Base-by-base conservation (phyloP, 2,888 invertebrate species). In the Epistrophe eligans region DNA sequence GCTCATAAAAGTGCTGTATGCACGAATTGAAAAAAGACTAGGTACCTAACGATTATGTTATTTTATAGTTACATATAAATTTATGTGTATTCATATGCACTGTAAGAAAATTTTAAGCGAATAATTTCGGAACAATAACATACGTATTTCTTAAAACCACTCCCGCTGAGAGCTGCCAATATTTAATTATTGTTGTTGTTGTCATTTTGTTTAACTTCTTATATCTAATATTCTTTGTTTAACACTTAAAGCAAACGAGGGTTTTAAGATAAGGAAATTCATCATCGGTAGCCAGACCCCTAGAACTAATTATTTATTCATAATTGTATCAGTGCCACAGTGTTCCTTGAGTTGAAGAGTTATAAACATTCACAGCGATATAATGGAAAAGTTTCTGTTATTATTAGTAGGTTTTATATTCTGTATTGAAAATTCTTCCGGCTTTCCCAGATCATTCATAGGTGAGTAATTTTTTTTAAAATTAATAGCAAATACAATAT, bases 261-360 rank as follows among this genome's bases (percentile, higher is more conserved):
- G 10, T 11, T n/a, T 17, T 10, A 11, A 38, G 83, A 87, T 88
- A 88, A 88, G 55, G 40, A 57, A 64, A 71, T 60, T 38, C 35
- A 19, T 79, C n/a, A 13, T 55, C 32, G 57, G 35, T 35, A 7
- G 19, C 17, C 9, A 13, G 40, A 45, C 17, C 32, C 4, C 5
- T 6, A 2, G 32, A 32, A 4, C 32, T 32, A 6, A 45, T 40
- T 48, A 58, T 10, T 50, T 66, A 35, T 73, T 52, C 28, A 28
- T 32, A 79, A 55, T 7, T 72, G 13, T 58, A 28, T 76, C 48
- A 48, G 43, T 77, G 40, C 2, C 7, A 10, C 19, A 10, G 48
- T 48, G 17, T 32, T 19, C 13, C 3, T 40, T 7, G n/a, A 2
- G 5, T 52, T 48, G 11, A n/a, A 40, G 48, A 35, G 28, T 28